phyloP scores from a whole-genome alignment of 2,888 invertebrate species.

The Pheosia tremula region DNA sequence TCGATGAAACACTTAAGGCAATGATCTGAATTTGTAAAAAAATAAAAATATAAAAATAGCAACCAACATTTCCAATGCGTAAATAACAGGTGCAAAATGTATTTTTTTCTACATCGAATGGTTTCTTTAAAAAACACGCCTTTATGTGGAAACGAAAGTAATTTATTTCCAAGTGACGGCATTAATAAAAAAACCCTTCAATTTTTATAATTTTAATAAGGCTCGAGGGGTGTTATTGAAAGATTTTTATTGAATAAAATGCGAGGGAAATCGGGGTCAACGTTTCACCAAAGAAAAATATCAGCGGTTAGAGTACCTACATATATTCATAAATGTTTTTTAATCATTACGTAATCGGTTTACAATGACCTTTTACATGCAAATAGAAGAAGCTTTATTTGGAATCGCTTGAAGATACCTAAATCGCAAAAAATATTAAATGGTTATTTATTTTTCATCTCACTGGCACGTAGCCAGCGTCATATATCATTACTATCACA shows the following conservation, averaged over 20 bases:
- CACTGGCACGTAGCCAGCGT: too few species aligned
- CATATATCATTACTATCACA: too few species aligned
- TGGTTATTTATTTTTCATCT: too few species aligned
- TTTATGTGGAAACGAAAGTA: constrained; percentile 44
- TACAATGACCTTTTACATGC: constrained; percentile 34
- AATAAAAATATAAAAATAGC: constrained; percentile 17
- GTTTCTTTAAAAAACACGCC: constrained; percentile 26
- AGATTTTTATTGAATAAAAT: constrained; percentile 62
- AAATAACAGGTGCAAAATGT: constrained; percentile 34
- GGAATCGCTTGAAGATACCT: background rate
- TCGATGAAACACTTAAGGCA: background rate
- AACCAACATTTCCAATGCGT: constrained; percentile 19
- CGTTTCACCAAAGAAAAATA: constrained; percentile 54
- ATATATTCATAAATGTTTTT: constrained; percentile 51
- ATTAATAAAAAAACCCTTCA: constrained; percentile 54
- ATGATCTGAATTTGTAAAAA: background rate
- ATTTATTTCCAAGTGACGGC: constrained; percentile 48
- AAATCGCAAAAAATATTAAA: too few species aligned
- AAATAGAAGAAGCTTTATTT: constrained; percentile 8
- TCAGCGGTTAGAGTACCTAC: constrained; percentile 40
- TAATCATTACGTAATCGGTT: constrained; percentile 52
- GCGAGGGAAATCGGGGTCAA: constrained; percentile 57
- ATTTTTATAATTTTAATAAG: constrained; percentile 61
- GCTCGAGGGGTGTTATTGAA: constrained; percentile 65
- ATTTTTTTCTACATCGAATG: constrained; percentile 21